Base-by-base conservation (phyloP, 2,888 invertebrate genomes). In the Endotricha flammealis region DNA sequence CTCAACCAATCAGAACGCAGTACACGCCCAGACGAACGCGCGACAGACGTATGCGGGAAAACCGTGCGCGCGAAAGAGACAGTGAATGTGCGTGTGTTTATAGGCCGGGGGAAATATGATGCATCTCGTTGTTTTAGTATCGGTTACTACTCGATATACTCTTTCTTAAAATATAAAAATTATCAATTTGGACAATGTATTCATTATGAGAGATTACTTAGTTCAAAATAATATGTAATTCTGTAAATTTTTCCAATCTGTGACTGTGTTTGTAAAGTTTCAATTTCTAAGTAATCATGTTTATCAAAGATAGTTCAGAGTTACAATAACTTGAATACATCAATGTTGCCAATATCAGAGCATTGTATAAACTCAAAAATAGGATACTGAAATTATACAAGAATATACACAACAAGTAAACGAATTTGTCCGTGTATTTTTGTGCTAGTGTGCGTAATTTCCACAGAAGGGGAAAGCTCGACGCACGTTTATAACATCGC, bases 51-150 rank as follows among this genome's bases (percentile, higher is more conserved):
- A 68, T 68, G 41, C 62, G 59, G 78, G 50, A 79, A 78, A 81
- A 35, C 63, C 1, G 6, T 23, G 34, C 20, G 65, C 6, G 3
- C 41, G 67, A 77, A 31, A 47, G 58, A 46, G 74, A 76, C 42
- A 41, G 59, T 53, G 38, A 48, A 50, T 49, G 61, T 70, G 79
- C 81, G 77, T 83, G 77, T 77, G 74, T 73, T 70, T 71, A 73
- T 65, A 63, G 55, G 62, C 64, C 64, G 71, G 75, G 76, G 72
- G 79, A 76, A 82, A 77, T 79, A 81, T 80, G 83, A 83, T 85
- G 82, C 85, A 85, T 81, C 73, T 71, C 76, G 79, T 78, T 83
- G 79, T 83, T 81, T 79, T 75, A 80, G 70, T 80, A 83, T 81
- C 76, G 69, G 73, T 78, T 74, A 71, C 76, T 73, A 62, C 79